Evolutionary conservation across 2,888 invertebrate species (phyloP).

Genomic region (Neria commutata): DNA sequence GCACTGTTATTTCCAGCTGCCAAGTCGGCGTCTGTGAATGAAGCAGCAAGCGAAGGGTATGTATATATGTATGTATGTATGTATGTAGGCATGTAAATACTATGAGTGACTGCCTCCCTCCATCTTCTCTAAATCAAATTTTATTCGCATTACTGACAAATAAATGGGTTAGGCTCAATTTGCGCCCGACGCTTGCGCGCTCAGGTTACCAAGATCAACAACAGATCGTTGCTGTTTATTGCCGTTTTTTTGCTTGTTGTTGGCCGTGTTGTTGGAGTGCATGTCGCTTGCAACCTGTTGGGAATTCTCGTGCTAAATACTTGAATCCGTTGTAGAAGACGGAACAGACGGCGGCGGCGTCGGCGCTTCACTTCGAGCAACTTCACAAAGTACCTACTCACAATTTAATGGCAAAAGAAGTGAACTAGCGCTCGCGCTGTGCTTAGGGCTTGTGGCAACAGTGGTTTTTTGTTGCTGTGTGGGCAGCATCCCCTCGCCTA

Average conservation of each 20-base stretch:
- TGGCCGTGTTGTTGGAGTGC: slow-evolving; percentile 18
- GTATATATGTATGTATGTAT: too few species aligned
- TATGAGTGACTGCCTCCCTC: too few species aligned
- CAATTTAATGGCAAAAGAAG: slow-evolving; percentile 10
- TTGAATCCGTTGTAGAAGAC: slow-evolving; percentile 23
- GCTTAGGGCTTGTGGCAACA: not conserved
- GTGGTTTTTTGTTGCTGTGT: not conserved
- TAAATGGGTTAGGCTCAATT: slow-evolving; percentile 57
- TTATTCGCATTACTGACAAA: slow-evolving; percentile 54
- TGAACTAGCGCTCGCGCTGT: not conserved
- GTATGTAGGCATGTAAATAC: too few species aligned
- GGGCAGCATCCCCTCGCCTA: not conserved
- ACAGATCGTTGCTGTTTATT: slow-evolving; percentile 27
- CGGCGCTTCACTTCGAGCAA: not conserved
- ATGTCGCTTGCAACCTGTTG: slow-evolving; percentile 36
- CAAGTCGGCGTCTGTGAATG: too few species aligned
- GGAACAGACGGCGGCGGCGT: not conserved
- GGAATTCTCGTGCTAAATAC: slow-evolving; percentile 37
- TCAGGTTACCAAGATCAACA: slow-evolving; percentile 34
- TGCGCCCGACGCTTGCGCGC: slow-evolving; percentile 31
- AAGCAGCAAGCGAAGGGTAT: too few species aligned
- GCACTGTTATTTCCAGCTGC: too few species aligned
- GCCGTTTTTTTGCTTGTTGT: slow-evolving; percentile 17
- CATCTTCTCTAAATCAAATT: slow-evolving; percentile 54
- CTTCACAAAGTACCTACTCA: not conserved